A percentile compares a stretch with the other conserved stretches of the same genome.
phyloP scores from a whole-genome alignment of 2,888 invertebrate species.

The Harpagoxenus sublaevis region DNA sequence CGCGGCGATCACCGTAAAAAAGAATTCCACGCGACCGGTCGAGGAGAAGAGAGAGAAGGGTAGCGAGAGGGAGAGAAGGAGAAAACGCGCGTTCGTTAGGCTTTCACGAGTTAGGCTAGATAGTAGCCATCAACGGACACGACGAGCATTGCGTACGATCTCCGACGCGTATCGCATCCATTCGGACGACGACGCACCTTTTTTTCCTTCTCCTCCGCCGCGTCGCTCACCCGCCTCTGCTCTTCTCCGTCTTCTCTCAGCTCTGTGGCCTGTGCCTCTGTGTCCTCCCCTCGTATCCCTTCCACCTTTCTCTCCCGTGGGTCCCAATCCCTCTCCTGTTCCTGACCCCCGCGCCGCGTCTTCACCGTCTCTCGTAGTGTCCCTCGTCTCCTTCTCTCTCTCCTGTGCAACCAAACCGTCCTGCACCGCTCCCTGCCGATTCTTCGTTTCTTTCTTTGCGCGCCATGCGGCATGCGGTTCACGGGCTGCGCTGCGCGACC shows the following conservation, averaged over 20 bases:
- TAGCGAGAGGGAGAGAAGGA: slow-evolving; percentile 59
- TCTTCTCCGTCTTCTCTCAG: too few relatives aligned
- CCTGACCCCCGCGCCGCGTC: slow-evolving; percentile 45
- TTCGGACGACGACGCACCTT: slow-evolving; percentile 67
- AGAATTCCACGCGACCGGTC: slow-evolving; percentile 60
- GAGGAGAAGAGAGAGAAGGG: slow-evolving; percentile 49
- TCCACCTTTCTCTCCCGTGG: slow-evolving; percentile 35
- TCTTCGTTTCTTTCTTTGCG: slow-evolving; percentile 71
- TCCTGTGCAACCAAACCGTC: neutral
- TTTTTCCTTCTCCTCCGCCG: slow-evolving; percentile 64
- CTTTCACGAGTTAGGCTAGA: slow-evolving; percentile 75
- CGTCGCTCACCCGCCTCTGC: slow-evolving; percentile 7
- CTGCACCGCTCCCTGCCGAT: slow-evolving; percentile 48
- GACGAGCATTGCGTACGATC: slow-evolving; percentile 74
- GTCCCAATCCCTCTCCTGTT: slow-evolving; percentile 38
- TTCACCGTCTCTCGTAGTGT: slow-evolving; percentile 58
- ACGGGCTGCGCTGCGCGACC: slow-evolving; percentile 58
- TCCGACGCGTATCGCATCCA: slow-evolving; percentile 76
- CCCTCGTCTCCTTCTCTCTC: slow-evolving; percentile 46
- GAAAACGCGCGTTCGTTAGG: slow-evolving; percentile 71
- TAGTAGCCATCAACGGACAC: slow-evolving; percentile 59
- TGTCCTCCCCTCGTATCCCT: neutral
- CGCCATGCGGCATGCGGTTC: slow-evolving; percentile 68
- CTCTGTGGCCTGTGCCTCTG: neutral
- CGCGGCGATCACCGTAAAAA: slow-evolving; percentile 32